These are phyloP conservation scores for Tautogolabrus adspersus DNA, from an alignment of 2,113 vertebrate genomes.

Conservation along the genomic window DNA sequence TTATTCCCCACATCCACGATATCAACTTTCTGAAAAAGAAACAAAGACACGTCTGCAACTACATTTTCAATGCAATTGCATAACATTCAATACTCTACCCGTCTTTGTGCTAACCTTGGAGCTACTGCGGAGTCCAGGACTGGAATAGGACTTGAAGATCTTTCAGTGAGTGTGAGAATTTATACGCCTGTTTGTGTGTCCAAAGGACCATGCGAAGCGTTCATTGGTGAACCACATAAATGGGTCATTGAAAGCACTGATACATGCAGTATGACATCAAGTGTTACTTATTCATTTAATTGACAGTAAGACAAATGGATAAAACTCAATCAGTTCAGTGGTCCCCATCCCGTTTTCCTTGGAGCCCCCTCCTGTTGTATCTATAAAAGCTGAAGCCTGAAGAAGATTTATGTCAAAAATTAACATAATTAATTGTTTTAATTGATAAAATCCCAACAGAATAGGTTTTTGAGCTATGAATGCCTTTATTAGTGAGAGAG, in stretches of 20 bases:
- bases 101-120: conserved; percentile 14
- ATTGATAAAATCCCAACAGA: too few relatives aligned
- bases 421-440: too few relatives aligned
- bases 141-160: not conserved
- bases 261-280: not conserved
- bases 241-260: not conserved
- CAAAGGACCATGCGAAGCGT: not conserved
- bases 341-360: too few relatives aligned
- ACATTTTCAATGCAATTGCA: not conserved
- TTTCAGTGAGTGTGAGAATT: conserved; percentile 1
- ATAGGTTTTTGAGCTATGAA: too few relatives aligned
- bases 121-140: not conserved
- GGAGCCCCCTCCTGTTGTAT: too few relatives aligned
- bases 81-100: not conserved
- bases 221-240: conserved; percentile 2
- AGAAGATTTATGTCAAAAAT: too few relatives aligned
- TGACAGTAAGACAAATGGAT: not conserved
- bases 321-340: not conserved
- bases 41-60: conserved; percentile 1
- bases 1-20: conserved; percentile 7
- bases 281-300: conserved; percentile 49
- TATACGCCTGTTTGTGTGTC: conserved; percentile 20
- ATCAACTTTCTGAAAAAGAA: conserved; percentile 11
- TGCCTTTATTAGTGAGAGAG: too few relatives aligned
- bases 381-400: too few relatives aligned